phyloP scores from a whole-genome alignment of 30 jellyfish, hydroid and myxozoan genomes.

The Chrysaora quinquecirrha region DNA sequence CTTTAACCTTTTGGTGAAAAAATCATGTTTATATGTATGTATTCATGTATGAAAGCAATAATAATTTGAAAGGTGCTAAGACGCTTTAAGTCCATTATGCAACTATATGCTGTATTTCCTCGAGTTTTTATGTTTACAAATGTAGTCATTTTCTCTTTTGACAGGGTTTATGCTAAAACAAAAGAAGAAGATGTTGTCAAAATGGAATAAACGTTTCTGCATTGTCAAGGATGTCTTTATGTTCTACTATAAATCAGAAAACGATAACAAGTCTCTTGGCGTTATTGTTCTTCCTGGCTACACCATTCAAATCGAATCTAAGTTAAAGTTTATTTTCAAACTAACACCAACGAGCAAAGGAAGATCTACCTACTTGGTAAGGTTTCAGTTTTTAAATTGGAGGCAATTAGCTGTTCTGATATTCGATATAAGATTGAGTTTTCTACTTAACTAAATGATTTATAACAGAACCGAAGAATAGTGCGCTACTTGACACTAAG shows the following conservation, averaged over 20 bases:
- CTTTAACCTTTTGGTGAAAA: too few relatives aligned
- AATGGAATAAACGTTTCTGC: conserved; percentile 84
- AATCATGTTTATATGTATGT: too few relatives aligned
- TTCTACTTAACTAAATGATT: background rate
- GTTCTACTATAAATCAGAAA: conserved; percentile 72
- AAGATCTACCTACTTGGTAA: conserved; percentile 61
- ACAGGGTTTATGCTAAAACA: conserved; percentile 68
- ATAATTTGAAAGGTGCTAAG: too few relatives aligned
- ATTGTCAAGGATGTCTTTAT: conserved; percentile 61
- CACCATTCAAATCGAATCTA: conserved; percentile 6
- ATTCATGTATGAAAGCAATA: too few relatives aligned
- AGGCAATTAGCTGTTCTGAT: background rate
- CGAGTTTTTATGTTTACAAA: too few relatives aligned
- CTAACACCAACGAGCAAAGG: conserved; percentile 63
- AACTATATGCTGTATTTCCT: too few relatives aligned
- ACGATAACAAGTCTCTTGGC: conserved; percentile 73
- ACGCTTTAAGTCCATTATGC: too few relatives aligned
- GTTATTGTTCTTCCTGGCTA: conserved; percentile 80
- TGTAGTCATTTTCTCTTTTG: background rate
- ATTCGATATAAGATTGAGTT: too few relatives aligned
- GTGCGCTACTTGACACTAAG: too few relatives aligned
- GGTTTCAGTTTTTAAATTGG: background rate
- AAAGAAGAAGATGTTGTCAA: conserved; percentile 63
- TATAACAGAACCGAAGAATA: too few relatives aligned
- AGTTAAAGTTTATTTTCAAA: conserved; percentile 54